Conservation (phyloP, 2,113 vertebrate species). For the Bos javanicus region DNA sequence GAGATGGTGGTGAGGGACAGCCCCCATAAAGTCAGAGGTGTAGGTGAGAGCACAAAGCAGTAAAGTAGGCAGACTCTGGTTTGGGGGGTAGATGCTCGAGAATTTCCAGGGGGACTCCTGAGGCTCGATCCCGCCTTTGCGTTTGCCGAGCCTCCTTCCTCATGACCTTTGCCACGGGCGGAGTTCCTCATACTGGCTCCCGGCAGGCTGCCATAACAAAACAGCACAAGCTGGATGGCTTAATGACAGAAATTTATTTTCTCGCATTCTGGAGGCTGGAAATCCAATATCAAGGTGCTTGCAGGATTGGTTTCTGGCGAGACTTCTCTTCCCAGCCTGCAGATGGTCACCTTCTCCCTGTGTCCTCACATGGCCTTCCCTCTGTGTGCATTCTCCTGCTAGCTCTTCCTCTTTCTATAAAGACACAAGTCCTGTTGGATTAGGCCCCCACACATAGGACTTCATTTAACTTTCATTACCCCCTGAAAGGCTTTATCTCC, state of each 20-base stretch:
- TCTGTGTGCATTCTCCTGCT: neutral
- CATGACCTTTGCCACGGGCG: no score
- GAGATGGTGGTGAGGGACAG: no score
- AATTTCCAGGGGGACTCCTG: no score
- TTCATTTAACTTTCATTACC: neutral
- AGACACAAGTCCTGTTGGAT: neutral
- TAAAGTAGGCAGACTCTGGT: no score
- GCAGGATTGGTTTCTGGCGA: neutral
- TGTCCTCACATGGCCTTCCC: neutral
- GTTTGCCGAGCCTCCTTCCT: no score
- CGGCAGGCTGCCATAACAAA: neutral
- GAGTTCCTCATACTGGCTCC: no score
- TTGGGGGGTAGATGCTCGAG: no score
- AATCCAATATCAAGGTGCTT: neutral
- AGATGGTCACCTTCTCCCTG: neutral
- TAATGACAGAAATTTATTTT: neutral
- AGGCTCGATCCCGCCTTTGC: no score
- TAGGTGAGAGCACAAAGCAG: no score
- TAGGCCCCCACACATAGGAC: accelerated
- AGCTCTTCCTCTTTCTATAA: neutral
- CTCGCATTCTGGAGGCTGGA: no score
- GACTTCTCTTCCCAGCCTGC: neutral
- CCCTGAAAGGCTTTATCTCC: neutral
- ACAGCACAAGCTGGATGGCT: neutral
- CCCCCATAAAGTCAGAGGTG: no score